These are phyloP conservation scores for Sciurus niger DNA, from an alignment of 2,113 vertebrate species.

Conservation along the genomic window DNA sequence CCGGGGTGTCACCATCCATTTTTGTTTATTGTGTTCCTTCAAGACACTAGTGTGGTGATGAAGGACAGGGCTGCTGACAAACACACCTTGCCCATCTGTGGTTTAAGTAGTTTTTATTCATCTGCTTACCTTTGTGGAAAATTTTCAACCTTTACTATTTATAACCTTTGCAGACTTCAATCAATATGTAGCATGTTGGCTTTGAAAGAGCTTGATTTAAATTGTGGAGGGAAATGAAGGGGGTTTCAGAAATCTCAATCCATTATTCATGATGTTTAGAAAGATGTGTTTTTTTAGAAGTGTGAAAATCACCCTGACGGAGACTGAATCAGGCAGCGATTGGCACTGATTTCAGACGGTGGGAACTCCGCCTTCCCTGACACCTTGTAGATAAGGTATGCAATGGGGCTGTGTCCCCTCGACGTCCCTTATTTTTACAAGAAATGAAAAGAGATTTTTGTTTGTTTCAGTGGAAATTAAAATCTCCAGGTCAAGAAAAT, in stretches of 20 bases:
- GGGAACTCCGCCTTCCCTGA: neutral
- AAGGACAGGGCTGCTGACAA: neutral
- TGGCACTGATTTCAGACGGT: neutral
- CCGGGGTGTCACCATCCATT: neutral
- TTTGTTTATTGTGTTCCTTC: constrained; percentile 32
- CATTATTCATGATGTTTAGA: constrained; percentile 79
- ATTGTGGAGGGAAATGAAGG: constrained; percentile 57
- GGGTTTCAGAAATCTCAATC: constrained; percentile 70
- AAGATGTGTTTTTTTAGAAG: constrained; percentile 52
- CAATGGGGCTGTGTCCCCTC: neutral
- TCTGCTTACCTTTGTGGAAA: constrained; percentile 65
- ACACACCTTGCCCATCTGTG: neutral
- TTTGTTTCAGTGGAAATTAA: constrained; percentile 32
- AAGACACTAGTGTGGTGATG: constrained; percentile 54
- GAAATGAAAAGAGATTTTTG: neutral
- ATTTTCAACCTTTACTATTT: constrained; percentile 67
- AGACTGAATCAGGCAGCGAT: neutral
- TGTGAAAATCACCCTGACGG: constrained; percentile 18
- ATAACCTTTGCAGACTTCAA: constrained; percentile 59
- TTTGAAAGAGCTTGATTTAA: constrained; percentile 82
- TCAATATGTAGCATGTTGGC: constrained; percentile 67
- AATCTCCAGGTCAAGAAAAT: constrained; percentile 50
- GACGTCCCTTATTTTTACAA: neutral
- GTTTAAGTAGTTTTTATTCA: neutral
- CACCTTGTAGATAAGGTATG: neutral